A percentile compares a stretch with the other conserved stretches of the same genome.
phyloP scores from a whole-genome alignment of 2,113 vertebrate genomes.

The Caretta caretta region DNA sequence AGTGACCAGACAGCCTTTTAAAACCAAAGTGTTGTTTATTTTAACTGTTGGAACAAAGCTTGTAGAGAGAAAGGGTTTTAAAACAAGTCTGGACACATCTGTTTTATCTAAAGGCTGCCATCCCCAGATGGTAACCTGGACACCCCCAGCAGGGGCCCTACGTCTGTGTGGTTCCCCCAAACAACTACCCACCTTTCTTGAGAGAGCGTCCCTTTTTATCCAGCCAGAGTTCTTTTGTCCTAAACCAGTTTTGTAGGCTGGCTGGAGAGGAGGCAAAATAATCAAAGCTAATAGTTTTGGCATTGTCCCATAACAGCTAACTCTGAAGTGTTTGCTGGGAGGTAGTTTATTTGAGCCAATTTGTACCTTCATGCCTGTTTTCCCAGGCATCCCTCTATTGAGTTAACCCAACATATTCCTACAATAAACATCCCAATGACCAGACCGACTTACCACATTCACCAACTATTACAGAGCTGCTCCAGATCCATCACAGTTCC shows the following conservation, averaged over 20 bases:
- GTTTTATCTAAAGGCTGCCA: too few relatives aligned
- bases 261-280: not conserved
- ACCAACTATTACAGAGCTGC: not conserved
- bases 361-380: not conserved
- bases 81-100: not conserved
- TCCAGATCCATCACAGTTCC: not conserved
- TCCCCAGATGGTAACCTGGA: not conserved
- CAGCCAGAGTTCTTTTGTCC: not conserved
- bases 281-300: not conserved
- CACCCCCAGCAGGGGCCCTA: not conserved
- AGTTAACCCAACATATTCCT: not conserved
- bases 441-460: not conserved
- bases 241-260: not conserved
- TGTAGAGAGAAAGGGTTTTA: not conserved
- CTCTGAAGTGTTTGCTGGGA: not conserved
- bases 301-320: not conserved
- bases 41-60: not conserved
- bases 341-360: not conserved
- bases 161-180: not conserved
- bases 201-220: not conserved
- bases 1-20: not conserved
- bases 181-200: not conserved
- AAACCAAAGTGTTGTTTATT: not conserved
- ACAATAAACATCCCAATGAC: not conserved
- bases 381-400: not conserved